These are phyloP conservation scores for Hypomecis atomaria DNA, from an alignment of 2,888 invertebrate species.

Conservation along the genomic window DNA sequence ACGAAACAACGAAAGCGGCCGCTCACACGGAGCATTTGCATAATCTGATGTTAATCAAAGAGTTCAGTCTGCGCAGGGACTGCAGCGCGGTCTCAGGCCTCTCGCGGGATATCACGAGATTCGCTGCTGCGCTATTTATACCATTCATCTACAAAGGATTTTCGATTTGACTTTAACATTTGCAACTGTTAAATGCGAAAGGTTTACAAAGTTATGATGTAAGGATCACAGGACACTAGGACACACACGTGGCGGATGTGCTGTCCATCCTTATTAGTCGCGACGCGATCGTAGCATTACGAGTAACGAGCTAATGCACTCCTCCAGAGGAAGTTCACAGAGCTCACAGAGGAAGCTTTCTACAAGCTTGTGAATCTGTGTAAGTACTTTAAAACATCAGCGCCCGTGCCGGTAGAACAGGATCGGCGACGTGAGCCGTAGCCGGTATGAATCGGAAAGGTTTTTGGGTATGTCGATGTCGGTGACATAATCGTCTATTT, in stretches of 20 bases:
- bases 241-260: constrained; percentile 65
- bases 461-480: constrained; percentile 12
- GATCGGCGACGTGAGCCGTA: constrained; percentile 3
- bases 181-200: neutral
- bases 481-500: constrained; percentile 67
- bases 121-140: neutral
- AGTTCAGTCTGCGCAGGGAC: constrained; percentile 56
- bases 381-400: constrained; percentile 37
- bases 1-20: constrained; percentile 79
- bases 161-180: neutral
- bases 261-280: constrained; percentile 59
- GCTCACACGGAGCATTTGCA: constrained; percentile 81
- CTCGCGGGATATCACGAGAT: constrained; percentile 1
- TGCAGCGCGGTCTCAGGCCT: constrained; percentile 29
- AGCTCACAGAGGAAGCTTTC: constrained; percentile 47
- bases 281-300: constrained; percentile 46
- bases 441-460: neutral
- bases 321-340: constrained; percentile 54
- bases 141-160: neutral
- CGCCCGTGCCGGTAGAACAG: constrained; percentile 9
- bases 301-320: constrained; percentile 48
- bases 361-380: constrained; percentile 45
- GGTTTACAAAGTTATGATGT: constrained; percentile 12
- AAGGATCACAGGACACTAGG: constrained; percentile 38
- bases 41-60: constrained; percentile 84